Base-by-base conservation (phyloP, 2,888 invertebrate species). In the Electrophaes corylata region DNA sequence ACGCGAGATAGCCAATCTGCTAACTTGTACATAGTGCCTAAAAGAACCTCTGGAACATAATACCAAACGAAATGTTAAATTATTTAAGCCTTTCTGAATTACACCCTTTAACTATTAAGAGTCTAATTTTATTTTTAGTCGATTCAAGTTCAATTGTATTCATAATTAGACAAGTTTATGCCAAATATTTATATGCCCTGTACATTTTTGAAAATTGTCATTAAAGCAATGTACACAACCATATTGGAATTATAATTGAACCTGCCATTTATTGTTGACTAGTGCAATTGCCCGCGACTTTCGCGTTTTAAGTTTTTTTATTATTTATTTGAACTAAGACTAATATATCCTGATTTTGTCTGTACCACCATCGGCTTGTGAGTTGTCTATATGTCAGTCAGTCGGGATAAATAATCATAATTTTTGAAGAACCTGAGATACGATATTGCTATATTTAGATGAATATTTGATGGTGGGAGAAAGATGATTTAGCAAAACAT, bases 161-260 rank as follows among this genome's bases (percentile, higher is more conserved):
- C 75, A 69, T 63, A 54, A 66, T 77, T 80, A 79, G 75, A 79
- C 69, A 75, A 79, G 71, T 77, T 82, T 83, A 83, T 84, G 87
- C 84, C 86, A 88, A 89, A 88, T 88, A 83, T 86, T 85, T 84
- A 83, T 82, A 83, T 74, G 78, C 73, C 69, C 73, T 85, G 81
- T 84, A 84, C 79, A 78, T 79, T 83, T 79, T 75, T 76, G 50
- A 69, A 72, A 76, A 76, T 79, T 83, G 80, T 84, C 78, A 84
- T 79, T 82, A 78, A 81, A 81, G 66, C 69, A 71, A 79, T 81
- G 78, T 80, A 78, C 77, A 77, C 73, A 69, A 77, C 67, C 66
- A 69, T 73, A 60, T 65, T 71, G 70, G 72, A 69, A 68, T 78
- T 75, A 62, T 71, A 69, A 67, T 69, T 62, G 58, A 62, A 55